Evolutionary conservation across 2,113 vertebrate genomes (phyloP).

Genomic region (Passer domesticus): DNA sequence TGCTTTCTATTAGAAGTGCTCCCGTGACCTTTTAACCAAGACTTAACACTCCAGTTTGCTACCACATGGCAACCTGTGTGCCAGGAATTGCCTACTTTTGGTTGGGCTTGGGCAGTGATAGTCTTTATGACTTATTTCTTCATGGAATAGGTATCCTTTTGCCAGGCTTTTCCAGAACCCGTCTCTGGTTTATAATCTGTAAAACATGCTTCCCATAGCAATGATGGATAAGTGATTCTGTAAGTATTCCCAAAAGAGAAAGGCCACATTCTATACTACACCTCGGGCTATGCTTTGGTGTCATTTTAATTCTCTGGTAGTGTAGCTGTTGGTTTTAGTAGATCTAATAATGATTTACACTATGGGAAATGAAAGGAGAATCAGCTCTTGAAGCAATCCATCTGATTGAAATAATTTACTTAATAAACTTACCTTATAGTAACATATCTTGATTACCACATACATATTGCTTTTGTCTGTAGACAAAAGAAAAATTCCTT

Average conservation of each 20-base stretch:
- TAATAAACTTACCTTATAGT: neutral
- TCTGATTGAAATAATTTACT: neutral
- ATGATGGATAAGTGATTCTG: neutral
- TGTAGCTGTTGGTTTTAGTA: neutral
- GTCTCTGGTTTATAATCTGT: neutral
- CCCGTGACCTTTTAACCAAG: neutral
- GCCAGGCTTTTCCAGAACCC: neutral
- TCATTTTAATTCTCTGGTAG: neutral
- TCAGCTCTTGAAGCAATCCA: neutral
- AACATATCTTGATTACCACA: neutral
- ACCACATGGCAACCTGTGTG: neutral
- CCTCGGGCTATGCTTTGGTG: neutral
- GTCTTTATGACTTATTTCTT: neutral
- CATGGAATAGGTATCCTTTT: neutral
- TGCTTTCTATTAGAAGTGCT: neutral
- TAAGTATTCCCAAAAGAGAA: neutral
- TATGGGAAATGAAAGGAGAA: neutral
- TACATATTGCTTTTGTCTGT: neutral
- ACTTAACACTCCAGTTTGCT: neutral
- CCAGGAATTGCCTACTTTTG: neutral
- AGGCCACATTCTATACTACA: neutral
- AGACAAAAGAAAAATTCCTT: neutral
- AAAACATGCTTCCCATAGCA: neutral
- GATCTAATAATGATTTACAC: neutral
- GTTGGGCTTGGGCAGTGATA: neutral